These are phyloP conservation scores for Ondatra zibethicus DNA, from an alignment of 2,113 vertebrate species.

Conservation along the genomic window DNA sequence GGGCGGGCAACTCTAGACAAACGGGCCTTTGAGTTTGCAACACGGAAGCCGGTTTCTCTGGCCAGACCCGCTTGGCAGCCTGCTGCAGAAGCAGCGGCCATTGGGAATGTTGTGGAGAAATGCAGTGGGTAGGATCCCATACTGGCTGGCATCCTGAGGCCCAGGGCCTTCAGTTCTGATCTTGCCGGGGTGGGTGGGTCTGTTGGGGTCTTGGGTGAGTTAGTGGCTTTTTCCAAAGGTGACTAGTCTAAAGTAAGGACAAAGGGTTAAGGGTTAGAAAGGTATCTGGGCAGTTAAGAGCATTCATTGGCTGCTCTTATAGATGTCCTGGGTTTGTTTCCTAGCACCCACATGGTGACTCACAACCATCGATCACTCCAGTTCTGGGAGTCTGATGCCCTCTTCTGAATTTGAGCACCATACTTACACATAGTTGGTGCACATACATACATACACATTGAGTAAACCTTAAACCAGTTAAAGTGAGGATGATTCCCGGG, in stretches of 20 bases:
- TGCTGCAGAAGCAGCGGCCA: not conserved
- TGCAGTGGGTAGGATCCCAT: not conserved
- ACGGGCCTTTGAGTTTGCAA: conserved; percentile 68
- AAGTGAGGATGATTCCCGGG: not conserved
- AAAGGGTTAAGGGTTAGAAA: not conserved
- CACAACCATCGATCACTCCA: not conserved
- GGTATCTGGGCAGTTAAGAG: not conserved
- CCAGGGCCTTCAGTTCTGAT: not conserved
- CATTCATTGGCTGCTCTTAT: not conserved
- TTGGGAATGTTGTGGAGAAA: conserved; percentile 55
- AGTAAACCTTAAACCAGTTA: not conserved
- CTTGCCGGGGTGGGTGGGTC: not conserved
- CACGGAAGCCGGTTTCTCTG: conserved; percentile 71
- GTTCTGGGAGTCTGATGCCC: not conserved
- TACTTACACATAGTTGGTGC: not conserved
- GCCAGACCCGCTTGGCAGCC: conserved; percentile 65
- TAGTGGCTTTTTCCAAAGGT: not conserved
- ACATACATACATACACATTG: not conserved
- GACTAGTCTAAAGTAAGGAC: not conserved
- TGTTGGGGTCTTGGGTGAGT: not conserved
- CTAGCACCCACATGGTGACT: not conserved
- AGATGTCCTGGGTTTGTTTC: not conserved
- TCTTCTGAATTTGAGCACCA: not conserved
- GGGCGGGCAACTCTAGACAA: conserved; percentile 47
- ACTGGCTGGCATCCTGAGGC: not conserved